These are phyloP conservation scores for Danaus melanippus DNA, from an alignment of 1,140 invertebrate species.

Conservation along the genomic window DNA sequence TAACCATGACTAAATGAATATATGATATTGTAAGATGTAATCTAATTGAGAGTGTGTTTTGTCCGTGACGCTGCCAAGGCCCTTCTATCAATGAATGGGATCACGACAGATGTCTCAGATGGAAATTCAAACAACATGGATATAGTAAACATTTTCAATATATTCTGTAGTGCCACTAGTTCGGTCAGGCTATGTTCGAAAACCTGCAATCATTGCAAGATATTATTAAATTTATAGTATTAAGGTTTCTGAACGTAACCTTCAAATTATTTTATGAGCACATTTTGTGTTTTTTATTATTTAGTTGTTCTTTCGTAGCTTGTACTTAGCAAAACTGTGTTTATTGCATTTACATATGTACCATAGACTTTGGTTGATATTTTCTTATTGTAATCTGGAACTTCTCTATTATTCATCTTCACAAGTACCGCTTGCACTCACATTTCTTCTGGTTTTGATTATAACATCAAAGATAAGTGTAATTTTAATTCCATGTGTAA, in stretches of 20 bases:
- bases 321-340: neutral
- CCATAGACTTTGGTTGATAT: neutral
- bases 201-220: slow-evolving; percentile 41
- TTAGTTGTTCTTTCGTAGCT: slow-evolving; percentile 1
- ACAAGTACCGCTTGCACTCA: too few relatives aligned
- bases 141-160: slow-evolving; percentile 58
- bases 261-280: slow-evolving; percentile 38
- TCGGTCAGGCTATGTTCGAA: slow-evolving; percentile 63
- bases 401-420: neutral
- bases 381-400: neutral
- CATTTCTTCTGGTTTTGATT: too few relatives aligned
- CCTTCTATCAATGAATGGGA: slow-evolving; percentile 63
- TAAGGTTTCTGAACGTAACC: slow-evolving; percentile 69
- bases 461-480: too few relatives aligned
- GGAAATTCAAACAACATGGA: slow-evolving; percentile 47
- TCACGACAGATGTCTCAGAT: slow-evolving; percentile 48
- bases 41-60: slow-evolving; percentile 41
- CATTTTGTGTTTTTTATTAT: slow-evolving; percentile 27
- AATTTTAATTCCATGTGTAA: too few relatives aligned
- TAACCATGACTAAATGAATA: slow-evolving; percentile 4
- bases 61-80: slow-evolving; percentile 51
- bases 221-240: slow-evolving; percentile 20
- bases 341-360: neutral
- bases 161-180: slow-evolving; percentile 46
- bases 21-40: slow-evolving; percentile 17